Percentiles rank a stretch among this genome's conserved stretches.
phyloP scores from a whole-genome alignment of 35 echinoderm and acorn worm species.

The Lytechinus pictus region DNA sequence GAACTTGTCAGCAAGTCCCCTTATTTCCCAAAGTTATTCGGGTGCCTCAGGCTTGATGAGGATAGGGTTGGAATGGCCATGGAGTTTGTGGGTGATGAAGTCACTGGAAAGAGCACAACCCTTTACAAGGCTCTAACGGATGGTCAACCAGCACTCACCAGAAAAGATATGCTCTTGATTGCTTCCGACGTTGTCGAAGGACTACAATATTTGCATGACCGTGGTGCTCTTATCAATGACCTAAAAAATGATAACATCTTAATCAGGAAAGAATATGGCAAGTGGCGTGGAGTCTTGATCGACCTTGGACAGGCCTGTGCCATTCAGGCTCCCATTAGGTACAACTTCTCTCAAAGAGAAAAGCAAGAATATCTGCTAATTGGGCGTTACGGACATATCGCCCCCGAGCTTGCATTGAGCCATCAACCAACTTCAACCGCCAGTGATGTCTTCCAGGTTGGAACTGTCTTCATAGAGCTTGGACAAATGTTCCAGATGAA shows the following conservation, averaged over 20 bases:
- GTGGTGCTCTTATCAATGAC: neutral
- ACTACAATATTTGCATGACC: neutral
- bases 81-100: neutral
- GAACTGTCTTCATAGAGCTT: too few relatives aligned
- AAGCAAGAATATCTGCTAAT: neutral
- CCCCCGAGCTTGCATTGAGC: too few relatives aligned
- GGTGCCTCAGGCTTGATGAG: neutral
- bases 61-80: neutral
- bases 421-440: too few relatives aligned
- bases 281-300: neutral
- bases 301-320: neutral
- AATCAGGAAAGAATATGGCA: neutral
- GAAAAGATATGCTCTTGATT: neutral
- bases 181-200: neutral
- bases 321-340: neutral
- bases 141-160: neutral
- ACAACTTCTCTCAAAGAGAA: neutral
- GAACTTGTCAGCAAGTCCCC: neutral
- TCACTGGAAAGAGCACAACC: neutral
- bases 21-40: neutral
- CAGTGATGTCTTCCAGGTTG: too few relatives aligned
- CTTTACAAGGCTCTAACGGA: neutral
- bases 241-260: conserved; percentile 14
- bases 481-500: too few relatives aligned
- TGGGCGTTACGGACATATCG: too few relatives aligned